Conservation (phyloP, 1,140 invertebrate species). For the Hestina assimilis region DNA sequence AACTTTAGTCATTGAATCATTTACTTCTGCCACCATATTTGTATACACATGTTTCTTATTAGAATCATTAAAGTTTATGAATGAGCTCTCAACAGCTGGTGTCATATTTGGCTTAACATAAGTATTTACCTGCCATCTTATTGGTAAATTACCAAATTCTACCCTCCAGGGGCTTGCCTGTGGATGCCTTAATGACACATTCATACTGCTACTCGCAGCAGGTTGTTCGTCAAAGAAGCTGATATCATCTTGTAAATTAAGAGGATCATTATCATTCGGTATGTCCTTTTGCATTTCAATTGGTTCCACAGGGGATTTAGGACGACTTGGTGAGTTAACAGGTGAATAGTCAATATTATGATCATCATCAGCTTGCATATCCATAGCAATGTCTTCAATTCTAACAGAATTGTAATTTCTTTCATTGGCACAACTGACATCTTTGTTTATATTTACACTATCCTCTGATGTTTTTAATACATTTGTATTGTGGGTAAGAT, state of each 20-base stretch:
- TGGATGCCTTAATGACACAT: conserved; percentile 53
- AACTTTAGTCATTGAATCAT: conserved; percentile 42
- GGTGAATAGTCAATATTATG: conserved; percentile 62
- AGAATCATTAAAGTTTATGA: conserved; percentile 54
- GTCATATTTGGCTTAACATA: conserved; percentile 72
- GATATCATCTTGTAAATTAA: conserved; percentile 56
- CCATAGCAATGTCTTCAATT: conserved; percentile 60
- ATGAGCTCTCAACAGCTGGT: conserved; percentile 66
- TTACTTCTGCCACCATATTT: conserved; percentile 45
- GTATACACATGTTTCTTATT: conserved; percentile 73
- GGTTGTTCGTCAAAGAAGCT: conserved; percentile 70
- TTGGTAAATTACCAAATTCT: conserved; percentile 64
- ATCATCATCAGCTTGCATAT: conserved; percentile 44
- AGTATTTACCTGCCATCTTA: conserved; percentile 64
- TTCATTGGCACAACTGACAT: conserved; percentile 23
- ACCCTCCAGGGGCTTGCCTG: conserved; percentile 64
- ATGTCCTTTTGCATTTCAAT: not conserved
- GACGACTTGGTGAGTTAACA: conserved; percentile 46
- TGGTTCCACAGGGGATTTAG: conserved; percentile 16
- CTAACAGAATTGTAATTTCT: conserved; percentile 50
- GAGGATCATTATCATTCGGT: conserved; percentile 35
- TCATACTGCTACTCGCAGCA: conserved; percentile 67
- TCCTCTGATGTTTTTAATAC: not conserved
- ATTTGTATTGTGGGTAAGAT: not conserved
- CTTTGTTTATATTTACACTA: not conserved